Conservation (phyloP, 2,113 vertebrate species). For the Trichechus manatus region DNA sequence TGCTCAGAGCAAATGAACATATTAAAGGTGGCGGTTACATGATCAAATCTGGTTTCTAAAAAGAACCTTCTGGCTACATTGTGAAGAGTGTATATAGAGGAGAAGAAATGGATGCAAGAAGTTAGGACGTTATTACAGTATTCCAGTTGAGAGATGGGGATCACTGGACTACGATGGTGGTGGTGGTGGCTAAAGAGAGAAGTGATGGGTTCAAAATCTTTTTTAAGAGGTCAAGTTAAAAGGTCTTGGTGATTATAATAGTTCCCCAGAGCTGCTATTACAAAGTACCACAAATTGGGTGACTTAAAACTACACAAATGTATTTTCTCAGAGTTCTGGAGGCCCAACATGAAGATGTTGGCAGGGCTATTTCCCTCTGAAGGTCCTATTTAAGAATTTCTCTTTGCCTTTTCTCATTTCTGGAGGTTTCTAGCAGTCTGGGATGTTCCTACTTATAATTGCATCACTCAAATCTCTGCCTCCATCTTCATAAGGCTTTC, state of each 20-base stretch:
- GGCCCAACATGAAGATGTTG: not conserved
- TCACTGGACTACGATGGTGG: too few species aligned
- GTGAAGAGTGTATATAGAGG: not conserved
- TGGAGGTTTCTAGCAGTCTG: not conserved
- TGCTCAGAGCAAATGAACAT: not conserved
- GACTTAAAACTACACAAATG: not conserved
- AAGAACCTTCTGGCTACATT: not conserved
- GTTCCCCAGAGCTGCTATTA: not conserved
- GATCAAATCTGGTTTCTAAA: not conserved
- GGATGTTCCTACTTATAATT: not conserved
- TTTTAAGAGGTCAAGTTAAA: not conserved
- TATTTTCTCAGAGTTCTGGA: not conserved
- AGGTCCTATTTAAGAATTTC: not conserved
- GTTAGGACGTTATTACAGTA: not conserved
- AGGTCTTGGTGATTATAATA: not conserved
- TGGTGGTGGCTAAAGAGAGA: not conserved
- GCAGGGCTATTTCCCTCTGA: not conserved
- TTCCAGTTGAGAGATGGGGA: not conserved
- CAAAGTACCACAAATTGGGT: not conserved
- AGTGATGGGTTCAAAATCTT: not conserved
- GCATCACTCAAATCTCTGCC: not conserved
- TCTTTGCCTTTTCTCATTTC: not conserved
- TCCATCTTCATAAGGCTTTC: not conserved
- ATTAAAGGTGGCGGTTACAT: not conserved
- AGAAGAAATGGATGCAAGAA: not conserved